Conservation (phyloP, 2,888 invertebrate genomes). For the Sinodicranocentrus sp. region DNA sequence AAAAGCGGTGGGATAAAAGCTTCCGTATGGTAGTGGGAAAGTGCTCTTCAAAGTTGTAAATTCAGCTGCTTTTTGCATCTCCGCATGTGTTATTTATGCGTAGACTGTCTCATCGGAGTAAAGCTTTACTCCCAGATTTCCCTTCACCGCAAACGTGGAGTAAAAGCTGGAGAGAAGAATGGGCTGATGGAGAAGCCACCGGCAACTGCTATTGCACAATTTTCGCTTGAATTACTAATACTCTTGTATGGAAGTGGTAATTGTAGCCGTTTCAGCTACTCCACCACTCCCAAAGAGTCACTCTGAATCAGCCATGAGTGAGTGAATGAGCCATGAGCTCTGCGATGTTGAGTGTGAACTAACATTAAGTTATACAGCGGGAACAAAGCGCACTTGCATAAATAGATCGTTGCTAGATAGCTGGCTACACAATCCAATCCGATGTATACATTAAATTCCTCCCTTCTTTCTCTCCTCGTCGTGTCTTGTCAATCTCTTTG, state of each 20-base stretch:
- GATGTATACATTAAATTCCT: no score
- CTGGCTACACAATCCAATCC: no score
- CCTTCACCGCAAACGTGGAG: neutral
- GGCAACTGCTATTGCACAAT: conserved; percentile 38
- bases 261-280: conserved; percentile 43
- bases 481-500: no score
- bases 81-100: conserved; percentile 56
- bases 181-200: neutral
- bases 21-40: conserved; percentile 28
- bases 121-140: conserved; percentile 18
- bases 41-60: conserved; percentile 68
- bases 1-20: conserved; percentile 36
- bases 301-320: no score
- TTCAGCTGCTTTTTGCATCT: conserved; percentile 67
- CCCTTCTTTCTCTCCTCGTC: no score
- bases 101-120: neutral
- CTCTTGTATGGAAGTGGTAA: conserved; percentile 33
- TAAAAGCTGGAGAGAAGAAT: neutral
- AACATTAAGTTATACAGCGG: no score
- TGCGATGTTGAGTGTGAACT: no score
- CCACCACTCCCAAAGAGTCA: no score
- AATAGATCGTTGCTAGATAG: neutral
- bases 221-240: conserved; percentile 46
- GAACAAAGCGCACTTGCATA: neutral
- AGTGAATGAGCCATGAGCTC: neutral